Evolutionary conservation across 2,888 invertebrate species (phyloP), one percentile per base, ranked within the genome.

Genomic region (Eilema caniola): DNA sequence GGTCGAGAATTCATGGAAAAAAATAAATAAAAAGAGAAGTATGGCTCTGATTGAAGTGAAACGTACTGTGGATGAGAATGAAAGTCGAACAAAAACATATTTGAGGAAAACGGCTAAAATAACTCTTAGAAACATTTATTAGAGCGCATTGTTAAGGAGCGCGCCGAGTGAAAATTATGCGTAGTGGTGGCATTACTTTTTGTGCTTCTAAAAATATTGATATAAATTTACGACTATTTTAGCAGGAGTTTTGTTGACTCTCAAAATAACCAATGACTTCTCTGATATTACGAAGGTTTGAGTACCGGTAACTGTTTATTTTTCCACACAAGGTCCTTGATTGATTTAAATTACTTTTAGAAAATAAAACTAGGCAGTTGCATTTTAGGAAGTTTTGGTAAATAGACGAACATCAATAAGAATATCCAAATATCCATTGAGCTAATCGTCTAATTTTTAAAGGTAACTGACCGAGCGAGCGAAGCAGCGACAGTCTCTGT

Each of bases 101-200:
- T 69, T 63, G 41, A 69, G 41, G 61, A 59, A 62, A 61, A 65
- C 23, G 65, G 31, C 59, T 62, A 53, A 66, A 62, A 56, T 62
- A 70, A 66, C 70, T 59, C 56, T 67, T 56, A 23, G 57, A 70
- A 59, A 62, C 62, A 62, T 57, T 62, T n/a, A 37, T 69, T 60
- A 56, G 37, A 24, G 11, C 47, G 64, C 62, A 25, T 47, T 56
- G 47, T 62, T 62, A n/a, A 25, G 53, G 64, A 59, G 37, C 12
- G 57, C 31, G 24, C 16, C 61, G 63, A 57, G 66, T 65, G 57
- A 33, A 66, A 57, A 37, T 33, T 66, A 25, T 59, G 37, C 33
- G 41, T 31, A 64, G 64, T n/a, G 41, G 41, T 12, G 23, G 14
- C 57, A 8, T 33, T 66, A 3, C 33, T 37, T 16, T 41, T 41